These are phyloP conservation scores for Eurystomus glaucurus DNA, from an alignment of 2,797 vertebrate genomes.

Conservation along the genomic window DNA sequence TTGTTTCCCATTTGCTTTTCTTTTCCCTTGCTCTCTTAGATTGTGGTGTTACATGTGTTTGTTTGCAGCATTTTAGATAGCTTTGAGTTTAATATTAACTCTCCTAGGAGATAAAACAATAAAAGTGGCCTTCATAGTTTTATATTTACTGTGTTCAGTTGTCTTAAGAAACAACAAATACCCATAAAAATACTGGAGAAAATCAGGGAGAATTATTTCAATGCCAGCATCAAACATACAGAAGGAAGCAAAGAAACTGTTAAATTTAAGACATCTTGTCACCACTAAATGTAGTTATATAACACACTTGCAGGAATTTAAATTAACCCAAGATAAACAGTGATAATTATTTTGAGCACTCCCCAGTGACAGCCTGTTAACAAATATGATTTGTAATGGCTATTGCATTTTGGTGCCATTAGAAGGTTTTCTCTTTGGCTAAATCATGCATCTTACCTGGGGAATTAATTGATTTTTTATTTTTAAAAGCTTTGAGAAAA, in stretches of 20 bases:
- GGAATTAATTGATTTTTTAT: background rate
- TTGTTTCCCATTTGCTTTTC: background rate
- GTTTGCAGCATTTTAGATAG: background rate
- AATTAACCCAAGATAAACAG: slow-evolving; percentile 28
- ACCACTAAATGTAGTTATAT: background rate
- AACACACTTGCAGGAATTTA: slow-evolving; percentile 43
- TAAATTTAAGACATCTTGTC: slow-evolving; percentile 12
- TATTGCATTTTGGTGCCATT: slow-evolving; percentile 23
- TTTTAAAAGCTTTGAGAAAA: background rate
- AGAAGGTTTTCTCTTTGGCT: background rate
- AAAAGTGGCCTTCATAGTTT: background rate
- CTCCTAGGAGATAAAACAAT: background rate
- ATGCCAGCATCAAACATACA: background rate
- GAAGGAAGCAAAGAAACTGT: slow-evolving; percentile 11
- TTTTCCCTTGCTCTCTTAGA: background rate
- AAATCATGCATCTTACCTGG: background rate
- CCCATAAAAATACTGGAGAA: background rate
- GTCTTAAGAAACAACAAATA: background rate
- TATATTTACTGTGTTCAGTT: background rate
- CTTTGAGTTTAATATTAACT: background rate
- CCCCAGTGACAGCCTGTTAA: slow-evolving; percentile 42
- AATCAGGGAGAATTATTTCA: background rate
- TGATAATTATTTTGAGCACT: slow-evolving; percentile 61
- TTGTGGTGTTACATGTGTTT: background rate
- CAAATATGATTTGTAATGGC: slow-evolving; percentile 27